Evolutionary conservation across 1,140 invertebrate species (phyloP).

Genomic region (Ips typographus): DNA sequence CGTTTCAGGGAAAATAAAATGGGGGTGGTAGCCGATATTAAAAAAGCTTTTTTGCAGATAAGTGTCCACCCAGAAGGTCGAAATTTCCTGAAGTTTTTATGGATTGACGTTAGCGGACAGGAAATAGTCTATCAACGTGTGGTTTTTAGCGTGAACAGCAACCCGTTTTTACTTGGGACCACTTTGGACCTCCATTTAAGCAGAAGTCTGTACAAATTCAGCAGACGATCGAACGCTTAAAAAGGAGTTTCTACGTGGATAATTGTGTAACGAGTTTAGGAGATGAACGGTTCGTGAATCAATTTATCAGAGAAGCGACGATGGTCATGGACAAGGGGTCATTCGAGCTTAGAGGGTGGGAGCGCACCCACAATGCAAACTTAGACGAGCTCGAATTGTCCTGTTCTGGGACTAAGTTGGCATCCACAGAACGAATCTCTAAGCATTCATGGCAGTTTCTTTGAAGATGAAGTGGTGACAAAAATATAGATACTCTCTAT

Average conservation of each 20-base stretch:
- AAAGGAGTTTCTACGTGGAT: constrained; percentile 18
- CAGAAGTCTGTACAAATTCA: constrained; percentile 15
- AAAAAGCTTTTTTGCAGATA: no score
- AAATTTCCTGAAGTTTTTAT: no score
- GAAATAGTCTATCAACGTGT: no score
- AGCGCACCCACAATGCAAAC: neutral
- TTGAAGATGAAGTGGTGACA: constrained; percentile 17
- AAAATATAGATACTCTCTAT: constrained; percentile 30
- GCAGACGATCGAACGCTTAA: constrained; percentile 9
- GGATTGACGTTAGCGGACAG: no score
- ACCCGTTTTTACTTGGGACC: constrained; percentile 8
- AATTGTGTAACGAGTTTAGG: constrained; percentile 29
- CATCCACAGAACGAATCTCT: constrained; percentile 7
- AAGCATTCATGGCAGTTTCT: neutral
- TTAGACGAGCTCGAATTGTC: neutral
- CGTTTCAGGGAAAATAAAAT: no score
- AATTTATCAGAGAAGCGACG: constrained; percentile 33
- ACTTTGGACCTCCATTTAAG: neutral
- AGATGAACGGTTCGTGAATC: constrained; percentile 16
- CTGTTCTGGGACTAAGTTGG: constrained; percentile 17
- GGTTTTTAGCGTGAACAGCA: no score
- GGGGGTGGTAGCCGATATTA: no score
- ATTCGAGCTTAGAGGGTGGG: constrained; percentile 31
- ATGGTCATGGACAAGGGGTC: constrained; percentile 32
- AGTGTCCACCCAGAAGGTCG: no score